A percentile compares a stretch with the other conserved stretches of the same genome.
phyloP scores from a whole-genome alignment of 2,888 invertebrate genomes.

The Brachypalpus laphriformis region DNA sequence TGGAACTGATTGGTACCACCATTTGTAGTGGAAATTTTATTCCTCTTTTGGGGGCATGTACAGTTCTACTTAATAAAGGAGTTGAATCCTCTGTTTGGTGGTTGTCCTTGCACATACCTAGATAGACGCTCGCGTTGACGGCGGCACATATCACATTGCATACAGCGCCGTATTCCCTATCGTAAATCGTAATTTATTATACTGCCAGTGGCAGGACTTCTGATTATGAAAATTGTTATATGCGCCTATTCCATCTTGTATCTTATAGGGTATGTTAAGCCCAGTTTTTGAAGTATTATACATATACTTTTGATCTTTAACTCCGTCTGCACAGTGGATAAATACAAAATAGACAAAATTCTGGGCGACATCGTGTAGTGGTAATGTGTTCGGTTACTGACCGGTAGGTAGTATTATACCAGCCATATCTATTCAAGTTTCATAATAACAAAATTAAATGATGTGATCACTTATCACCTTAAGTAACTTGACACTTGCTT shows the following conservation, averaged over 20 bases:
- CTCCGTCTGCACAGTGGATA: too few relatives aligned
- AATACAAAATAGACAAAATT: too few relatives aligned
- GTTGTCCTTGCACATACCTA: slow-evolving; percentile 10
- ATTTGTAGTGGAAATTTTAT: slow-evolving; percentile 36
- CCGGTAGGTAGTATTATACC: too few relatives aligned
- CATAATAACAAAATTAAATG: too few relatives aligned
- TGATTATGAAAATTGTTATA: slow-evolving; percentile 18
- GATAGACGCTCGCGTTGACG: slow-evolving; percentile 16
- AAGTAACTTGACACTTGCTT: too few relatives aligned
- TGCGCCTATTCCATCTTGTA: not conserved
- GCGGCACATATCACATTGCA: slow-evolving; percentile 21
- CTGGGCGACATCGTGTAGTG: too few relatives aligned
- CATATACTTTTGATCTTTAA: too few relatives aligned
- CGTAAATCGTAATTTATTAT: slow-evolving; percentile 50
- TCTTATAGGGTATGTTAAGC: not conserved
- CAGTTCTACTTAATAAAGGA: slow-evolving; percentile 8
- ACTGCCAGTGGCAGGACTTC: slow-evolving; percentile 27
- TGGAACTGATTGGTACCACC: slow-evolving; percentile 73
- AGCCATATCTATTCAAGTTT: too few relatives aligned
- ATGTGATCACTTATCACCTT: too few relatives aligned
- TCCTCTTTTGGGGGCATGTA: not conserved
- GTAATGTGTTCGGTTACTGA: too few relatives aligned
- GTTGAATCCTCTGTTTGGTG: slow-evolving; percentile 7
- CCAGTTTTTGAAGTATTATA: not conserved
- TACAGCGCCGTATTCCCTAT: slow-evolving; percentile 3